Conservation (phyloP, 2,888 invertebrate species). For the Cotesia congregata region DNA sequence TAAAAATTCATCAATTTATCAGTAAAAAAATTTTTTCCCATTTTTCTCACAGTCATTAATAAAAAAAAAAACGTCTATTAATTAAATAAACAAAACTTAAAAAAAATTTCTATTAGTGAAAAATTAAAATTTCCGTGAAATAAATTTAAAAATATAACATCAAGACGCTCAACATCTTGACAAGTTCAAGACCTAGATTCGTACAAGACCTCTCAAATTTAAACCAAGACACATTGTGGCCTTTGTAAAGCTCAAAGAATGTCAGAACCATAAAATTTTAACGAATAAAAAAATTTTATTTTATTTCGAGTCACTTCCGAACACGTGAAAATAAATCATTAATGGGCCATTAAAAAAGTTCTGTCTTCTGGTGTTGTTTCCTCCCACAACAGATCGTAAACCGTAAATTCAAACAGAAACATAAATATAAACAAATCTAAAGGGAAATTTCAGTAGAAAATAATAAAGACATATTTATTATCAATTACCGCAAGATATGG, state of each 20-base stretch:
- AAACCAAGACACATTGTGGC: neutral
- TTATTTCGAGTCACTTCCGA: neutral
- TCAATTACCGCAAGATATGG: neutral
- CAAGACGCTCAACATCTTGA: neutral
- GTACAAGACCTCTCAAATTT: neutral
- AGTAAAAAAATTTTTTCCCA: no score
- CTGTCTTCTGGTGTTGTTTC: neutral
- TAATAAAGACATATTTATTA: neutral
- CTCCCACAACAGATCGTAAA: neutral
- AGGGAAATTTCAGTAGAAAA: neutral
- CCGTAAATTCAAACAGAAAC: neutral
- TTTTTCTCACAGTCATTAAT: no score
- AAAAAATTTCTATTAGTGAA: no score
- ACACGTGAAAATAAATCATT: neutral
- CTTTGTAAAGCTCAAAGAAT: neutral
- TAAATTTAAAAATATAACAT: neutral
- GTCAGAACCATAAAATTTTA: neutral
- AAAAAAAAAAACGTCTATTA: neutral
- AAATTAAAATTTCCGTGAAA: neutral
- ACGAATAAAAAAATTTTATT: neutral
- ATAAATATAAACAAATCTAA: neutral
- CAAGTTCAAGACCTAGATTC: neutral
- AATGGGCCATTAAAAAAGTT: neutral
- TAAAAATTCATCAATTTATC: no score
- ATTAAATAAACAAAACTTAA: neutral